Conservation (phyloP, 2,113 vertebrate genomes). For the Chloropsis hardwickii region DNA sequence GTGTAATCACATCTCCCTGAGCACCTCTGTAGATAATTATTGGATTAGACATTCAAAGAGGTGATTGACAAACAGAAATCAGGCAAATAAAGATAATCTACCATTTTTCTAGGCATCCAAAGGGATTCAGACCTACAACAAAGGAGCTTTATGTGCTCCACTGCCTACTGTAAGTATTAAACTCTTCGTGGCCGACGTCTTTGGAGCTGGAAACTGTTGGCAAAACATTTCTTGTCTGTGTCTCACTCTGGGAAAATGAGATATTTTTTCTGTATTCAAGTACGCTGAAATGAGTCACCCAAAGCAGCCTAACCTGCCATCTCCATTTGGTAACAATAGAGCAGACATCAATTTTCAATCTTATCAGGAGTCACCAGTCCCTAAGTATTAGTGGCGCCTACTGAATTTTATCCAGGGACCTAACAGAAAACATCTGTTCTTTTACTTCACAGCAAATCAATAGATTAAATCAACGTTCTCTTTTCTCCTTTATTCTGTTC, state of each 20-base stretch:
- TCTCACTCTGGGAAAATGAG: neutral
- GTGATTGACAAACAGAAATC: constrained; percentile 9
- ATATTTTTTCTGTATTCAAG: neutral
- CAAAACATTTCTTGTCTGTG: constrained; percentile 11
- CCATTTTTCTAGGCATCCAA: neutral
- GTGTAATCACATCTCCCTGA: neutral
- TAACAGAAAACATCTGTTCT: constrained; percentile 76
- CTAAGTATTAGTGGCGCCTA: constrained; percentile 72
- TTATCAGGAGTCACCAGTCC: constrained; percentile 74
- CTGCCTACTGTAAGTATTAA: neutral
- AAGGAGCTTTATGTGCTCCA: neutral
- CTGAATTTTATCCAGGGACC: constrained; percentile 69
- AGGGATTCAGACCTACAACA: neutral
- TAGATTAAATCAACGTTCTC: constrained; percentile 71
- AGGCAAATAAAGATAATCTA: constrained; percentile 30
- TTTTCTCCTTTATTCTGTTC: constrained; percentile 56
- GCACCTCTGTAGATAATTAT: neutral
- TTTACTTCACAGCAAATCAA: constrained; percentile 74
- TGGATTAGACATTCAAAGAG: constrained; percentile 16
- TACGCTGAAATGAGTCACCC: constrained; percentile 9
- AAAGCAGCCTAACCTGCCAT: constrained; percentile 20
- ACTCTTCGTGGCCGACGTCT: neutral
- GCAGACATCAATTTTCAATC: constrained; percentile 63
- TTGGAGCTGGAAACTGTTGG: neutral
- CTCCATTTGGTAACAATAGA: constrained; percentile 60